Evolutionary conservation across 92 coral and sea anemone genomes (phyloP).

Genomic region (Desmophyllum pertusum): DNA sequence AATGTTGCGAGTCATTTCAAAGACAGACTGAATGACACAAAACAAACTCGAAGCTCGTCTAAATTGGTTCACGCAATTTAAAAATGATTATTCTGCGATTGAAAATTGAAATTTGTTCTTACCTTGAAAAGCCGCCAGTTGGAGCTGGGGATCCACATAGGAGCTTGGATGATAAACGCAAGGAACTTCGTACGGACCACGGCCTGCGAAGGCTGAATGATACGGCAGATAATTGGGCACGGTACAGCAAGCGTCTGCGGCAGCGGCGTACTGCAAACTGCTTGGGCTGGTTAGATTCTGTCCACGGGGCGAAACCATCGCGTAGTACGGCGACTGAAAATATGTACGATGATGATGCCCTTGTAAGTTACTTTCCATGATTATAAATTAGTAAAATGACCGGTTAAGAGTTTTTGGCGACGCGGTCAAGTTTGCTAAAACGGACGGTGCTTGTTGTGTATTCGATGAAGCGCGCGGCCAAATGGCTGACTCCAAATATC

Average conservation of each 20-base stretch:
- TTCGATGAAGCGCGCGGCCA: conserved; percentile 19
- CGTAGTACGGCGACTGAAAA: conserved; percentile 77
- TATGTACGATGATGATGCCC: conserved; percentile 55
- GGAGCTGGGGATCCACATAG: conserved; percentile 59
- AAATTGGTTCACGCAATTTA: conserved; percentile 10
- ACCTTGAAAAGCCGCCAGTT: conserved; percentile 78
- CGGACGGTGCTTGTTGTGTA: conserved; percentile 19
- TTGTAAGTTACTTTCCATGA: conserved; percentile 77
- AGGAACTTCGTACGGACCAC: conserved; percentile 67
- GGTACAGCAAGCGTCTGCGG: conserved; percentile 70
- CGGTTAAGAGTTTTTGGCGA: background rate
- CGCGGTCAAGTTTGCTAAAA: conserved; percentile 16
- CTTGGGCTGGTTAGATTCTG: conserved; percentile 53
- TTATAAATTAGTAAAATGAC: conserved; percentile 29
- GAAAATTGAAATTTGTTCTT: conserved; percentile 11
- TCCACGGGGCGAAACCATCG: conserved; percentile 73
- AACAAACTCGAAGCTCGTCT: background rate
- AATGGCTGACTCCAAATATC: conserved; percentile 52
- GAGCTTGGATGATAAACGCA: conserved; percentile 64
- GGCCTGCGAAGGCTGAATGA: conserved; percentile 39
- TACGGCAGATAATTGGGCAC: conserved; percentile 72
- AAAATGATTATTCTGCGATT: background rate
- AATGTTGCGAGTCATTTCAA: conserved; percentile 7
- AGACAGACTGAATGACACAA: background rate
- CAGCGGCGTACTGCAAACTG: conserved; percentile 54